Evolutionary conservation across 2,888 invertebrate genomes (phyloP).

Genomic region (Odiellus spinosus): DNA sequence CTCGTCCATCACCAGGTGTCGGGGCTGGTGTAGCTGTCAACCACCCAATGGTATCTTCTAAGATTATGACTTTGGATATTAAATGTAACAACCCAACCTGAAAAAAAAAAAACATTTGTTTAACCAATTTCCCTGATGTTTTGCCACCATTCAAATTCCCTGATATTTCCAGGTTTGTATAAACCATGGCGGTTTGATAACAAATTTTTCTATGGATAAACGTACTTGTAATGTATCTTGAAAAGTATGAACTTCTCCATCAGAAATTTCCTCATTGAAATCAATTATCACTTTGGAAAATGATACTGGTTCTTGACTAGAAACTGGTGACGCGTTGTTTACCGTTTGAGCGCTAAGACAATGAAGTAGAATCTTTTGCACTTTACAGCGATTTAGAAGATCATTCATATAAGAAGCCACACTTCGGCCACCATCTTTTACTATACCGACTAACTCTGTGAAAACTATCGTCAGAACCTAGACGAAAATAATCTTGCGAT

Average conservation of each 20-base stretch:
- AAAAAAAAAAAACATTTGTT: slow-evolving; percentile 22
- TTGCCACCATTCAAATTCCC: too few species aligned
- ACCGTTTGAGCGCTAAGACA: slow-evolving; percentile 58
- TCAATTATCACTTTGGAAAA: slow-evolving; percentile 56
- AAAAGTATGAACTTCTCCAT: slow-evolving; percentile 9
- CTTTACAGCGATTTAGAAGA: slow-evolving; percentile 50
- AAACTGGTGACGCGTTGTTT: slow-evolving; percentile 26
- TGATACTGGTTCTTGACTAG: slow-evolving; percentile 29
- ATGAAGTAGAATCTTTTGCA: slow-evolving; percentile 67
- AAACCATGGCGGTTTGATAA: too few species aligned
- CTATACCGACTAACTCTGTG: slow-evolving; percentile 52
- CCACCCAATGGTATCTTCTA: slow-evolving; percentile 51
- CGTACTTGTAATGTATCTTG: slow-evolving; percentile 17
- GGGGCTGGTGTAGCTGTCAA: slow-evolving; percentile 32
- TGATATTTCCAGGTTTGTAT: too few species aligned
- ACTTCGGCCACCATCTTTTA: slow-evolving; percentile 56
- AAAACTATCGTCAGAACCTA: slow-evolving; percentile 42
- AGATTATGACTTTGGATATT: slow-evolving; percentile 50
- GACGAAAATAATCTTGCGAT: too few species aligned
- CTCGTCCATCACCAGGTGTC: too few species aligned
- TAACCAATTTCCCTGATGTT: too few species aligned
- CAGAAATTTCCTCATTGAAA: slow-evolving; percentile 42
- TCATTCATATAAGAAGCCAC: slow-evolving; percentile 45
- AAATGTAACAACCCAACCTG: slow-evolving; percentile 36
- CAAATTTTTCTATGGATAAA: too few species aligned